These are phyloP conservation scores for Synanthedon myopaeformis DNA, from an alignment of 2,888 invertebrate genomes.

Conservation along the genomic window DNA sequence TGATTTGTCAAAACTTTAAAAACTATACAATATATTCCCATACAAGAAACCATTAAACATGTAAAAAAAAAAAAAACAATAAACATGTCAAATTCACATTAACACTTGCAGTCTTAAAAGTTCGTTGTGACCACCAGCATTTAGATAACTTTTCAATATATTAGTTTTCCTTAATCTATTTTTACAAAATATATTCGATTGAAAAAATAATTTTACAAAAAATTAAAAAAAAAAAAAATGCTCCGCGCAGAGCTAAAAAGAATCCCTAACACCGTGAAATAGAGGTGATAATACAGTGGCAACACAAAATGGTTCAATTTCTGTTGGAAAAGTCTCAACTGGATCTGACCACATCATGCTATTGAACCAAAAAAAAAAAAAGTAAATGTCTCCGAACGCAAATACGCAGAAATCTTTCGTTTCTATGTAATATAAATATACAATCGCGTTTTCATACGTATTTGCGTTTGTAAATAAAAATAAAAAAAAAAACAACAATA, in stretches of 20 bases:
- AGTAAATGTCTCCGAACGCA: too few species aligned
- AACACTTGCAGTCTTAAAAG: conserved; percentile 65
- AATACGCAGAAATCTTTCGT: too few species aligned
- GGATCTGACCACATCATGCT: too few species aligned
- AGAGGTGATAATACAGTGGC: conserved; percentile 32
- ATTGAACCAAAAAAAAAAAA: too few species aligned
- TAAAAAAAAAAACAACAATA: too few species aligned
- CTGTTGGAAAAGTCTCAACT: too few species aligned
- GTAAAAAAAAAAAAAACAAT: conserved; percentile 30
- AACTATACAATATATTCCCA: conserved; percentile 45
- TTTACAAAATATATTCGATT: conserved; percentile 59
- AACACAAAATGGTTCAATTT: conserved; percentile 17
- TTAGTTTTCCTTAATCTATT: conserved; percentile 19
- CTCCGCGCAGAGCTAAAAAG: conserved; percentile 46
- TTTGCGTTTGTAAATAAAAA: too few species aligned
- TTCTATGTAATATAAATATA: too few species aligned
- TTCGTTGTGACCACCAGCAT: conserved; percentile 68
- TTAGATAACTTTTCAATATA: conserved; percentile 27
- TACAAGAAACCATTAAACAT: conserved; percentile 43
- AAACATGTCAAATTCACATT: conserved; percentile 44
- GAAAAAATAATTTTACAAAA: conserved; percentile 21
- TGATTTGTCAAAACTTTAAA: conserved; percentile 61
- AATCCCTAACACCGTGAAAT: conserved; percentile 47
- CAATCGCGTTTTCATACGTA: too few species aligned
- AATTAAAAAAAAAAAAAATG: conserved; percentile 33